phyloP scores from a whole-genome alignment of 2,888 invertebrate species.

The Nymphalis urticae region DNA sequence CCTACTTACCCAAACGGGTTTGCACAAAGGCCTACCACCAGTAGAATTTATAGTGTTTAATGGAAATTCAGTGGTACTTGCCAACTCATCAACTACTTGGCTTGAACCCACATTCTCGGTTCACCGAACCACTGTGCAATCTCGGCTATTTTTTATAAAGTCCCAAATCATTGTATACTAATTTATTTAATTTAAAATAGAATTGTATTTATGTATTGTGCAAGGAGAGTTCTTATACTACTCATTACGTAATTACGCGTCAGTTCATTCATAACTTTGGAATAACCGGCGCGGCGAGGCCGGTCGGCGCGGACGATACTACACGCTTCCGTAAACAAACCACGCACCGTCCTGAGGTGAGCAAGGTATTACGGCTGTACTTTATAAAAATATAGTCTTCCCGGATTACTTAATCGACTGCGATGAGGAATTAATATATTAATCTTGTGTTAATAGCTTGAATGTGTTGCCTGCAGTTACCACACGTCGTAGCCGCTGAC shows the following conservation, averaged over 20 bases:
- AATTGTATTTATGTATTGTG: no score
- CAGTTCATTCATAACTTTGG: slow-evolving; percentile 52
- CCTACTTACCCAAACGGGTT: no score
- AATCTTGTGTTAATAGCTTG: neutral
- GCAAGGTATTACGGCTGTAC: slow-evolving; percentile 21
- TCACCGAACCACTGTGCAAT: no score
- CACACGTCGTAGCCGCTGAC: neutral
- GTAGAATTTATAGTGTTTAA: no score
- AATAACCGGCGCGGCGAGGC: slow-evolving; percentile 16
- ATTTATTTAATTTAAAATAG: no score
- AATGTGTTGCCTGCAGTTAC: neutral
- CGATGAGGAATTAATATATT: slow-evolving; percentile 2
- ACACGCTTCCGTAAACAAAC: slow-evolving; percentile 35
- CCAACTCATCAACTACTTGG: no score
- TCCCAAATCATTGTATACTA: no score
- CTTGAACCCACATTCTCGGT: no score
- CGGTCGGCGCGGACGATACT: slow-evolving; percentile 20
- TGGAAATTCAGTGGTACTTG: no score
- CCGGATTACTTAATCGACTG: slow-evolving; percentile 19
- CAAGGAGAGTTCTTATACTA: neutral
- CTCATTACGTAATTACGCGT: slow-evolving; percentile 27
- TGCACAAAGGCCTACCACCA: no score
- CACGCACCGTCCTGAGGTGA: slow-evolving; percentile 22
- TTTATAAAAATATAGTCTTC: slow-evolving; percentile 30
- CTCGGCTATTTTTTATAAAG: no score